phyloP scores from a whole-genome alignment of 2,797 vertebrate species.

The Acrocephalus scirpaceus region DNA sequence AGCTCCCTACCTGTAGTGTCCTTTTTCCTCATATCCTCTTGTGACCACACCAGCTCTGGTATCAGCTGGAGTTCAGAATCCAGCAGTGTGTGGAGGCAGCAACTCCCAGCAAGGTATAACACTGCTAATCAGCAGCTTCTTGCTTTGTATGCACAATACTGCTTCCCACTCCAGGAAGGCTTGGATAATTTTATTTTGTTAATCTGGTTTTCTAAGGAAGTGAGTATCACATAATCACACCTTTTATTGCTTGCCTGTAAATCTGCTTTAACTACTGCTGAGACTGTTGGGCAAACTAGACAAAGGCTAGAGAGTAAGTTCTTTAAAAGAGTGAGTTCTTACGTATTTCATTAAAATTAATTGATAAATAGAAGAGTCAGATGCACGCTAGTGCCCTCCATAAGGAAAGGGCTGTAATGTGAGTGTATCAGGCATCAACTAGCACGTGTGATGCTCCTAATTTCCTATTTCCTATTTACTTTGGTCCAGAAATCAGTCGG shows the following conservation, averaged over 20 bases:
- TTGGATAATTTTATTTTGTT: conserved; percentile 8
- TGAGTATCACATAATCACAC: not conserved
- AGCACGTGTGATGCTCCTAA: not conserved
- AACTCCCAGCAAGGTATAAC: not conserved
- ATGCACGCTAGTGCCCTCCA: not conserved
- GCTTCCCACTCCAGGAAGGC: not conserved
- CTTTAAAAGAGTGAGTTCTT: not conserved
- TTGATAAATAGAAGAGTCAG: not conserved
- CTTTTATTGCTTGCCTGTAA: not conserved
- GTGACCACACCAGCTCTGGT: not conserved
- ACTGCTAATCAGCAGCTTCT: not conserved
- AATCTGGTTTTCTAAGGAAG: conserved; percentile 18
- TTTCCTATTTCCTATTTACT: no score
- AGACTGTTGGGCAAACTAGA: not conserved
- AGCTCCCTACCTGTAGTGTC: not conserved
- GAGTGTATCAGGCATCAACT: not conserved
- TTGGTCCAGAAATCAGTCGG: not conserved
- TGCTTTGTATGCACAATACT: not conserved
- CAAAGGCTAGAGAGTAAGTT: not conserved
- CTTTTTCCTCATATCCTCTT: not conserved
- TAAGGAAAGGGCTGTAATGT: not conserved
- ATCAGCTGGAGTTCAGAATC: not conserved
- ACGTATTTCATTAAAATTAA: not conserved
- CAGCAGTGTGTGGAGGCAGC: not conserved
- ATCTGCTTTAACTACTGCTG: not conserved